A percentile compares a stretch with the other conserved stretches of the same genome.
Conservation (phyloP, 2,888 invertebrate genomes). For the Sphaerophoria taeniata region DNA sequence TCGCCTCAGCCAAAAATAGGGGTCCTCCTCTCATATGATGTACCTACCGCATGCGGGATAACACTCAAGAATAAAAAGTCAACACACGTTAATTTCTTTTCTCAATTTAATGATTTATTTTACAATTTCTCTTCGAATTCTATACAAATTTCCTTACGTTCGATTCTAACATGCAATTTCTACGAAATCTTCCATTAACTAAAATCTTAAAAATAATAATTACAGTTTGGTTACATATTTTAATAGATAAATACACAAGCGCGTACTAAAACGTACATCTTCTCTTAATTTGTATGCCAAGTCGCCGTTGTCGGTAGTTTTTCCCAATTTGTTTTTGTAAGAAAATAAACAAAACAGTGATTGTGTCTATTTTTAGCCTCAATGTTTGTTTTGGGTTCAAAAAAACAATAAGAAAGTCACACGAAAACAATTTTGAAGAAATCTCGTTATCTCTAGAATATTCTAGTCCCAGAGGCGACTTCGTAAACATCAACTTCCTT, state of each 20-base stretch:
- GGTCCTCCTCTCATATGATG: too few relatives aligned
- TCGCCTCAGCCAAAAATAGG: too few relatives aligned
- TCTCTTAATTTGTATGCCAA: slow-evolving; percentile 14
- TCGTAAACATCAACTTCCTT: slow-evolving; percentile 39
- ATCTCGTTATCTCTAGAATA: background rate
- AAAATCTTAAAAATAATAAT: slow-evolving; percentile 56
- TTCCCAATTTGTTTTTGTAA: background rate
- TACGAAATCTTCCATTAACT: slow-evolving; percentile 49
- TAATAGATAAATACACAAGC: slow-evolving; percentile 59
- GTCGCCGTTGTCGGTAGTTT: slow-evolving; percentile 39
- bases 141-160: slow-evolving; percentile 49
- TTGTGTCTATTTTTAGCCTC: slow-evolving; percentile 10
- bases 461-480: slow-evolving; percentile 35
- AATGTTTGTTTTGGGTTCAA: background rate
- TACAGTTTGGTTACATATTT: slow-evolving; percentile 38
- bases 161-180: slow-evolving; percentile 24
- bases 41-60: too few relatives aligned
- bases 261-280: slow-evolving; percentile 74
- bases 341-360: background rate
- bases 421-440: slow-evolving; percentile 6
- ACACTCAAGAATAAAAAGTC: too few relatives aligned
- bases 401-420: background rate
- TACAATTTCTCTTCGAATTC: slow-evolving; percentile 21
- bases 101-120: slow-evolving; percentile 42
- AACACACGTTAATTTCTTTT: too few relatives aligned